phyloP scores from a whole-genome alignment of 1,140 invertebrate species.

The Drosophila setifemur region DNA sequence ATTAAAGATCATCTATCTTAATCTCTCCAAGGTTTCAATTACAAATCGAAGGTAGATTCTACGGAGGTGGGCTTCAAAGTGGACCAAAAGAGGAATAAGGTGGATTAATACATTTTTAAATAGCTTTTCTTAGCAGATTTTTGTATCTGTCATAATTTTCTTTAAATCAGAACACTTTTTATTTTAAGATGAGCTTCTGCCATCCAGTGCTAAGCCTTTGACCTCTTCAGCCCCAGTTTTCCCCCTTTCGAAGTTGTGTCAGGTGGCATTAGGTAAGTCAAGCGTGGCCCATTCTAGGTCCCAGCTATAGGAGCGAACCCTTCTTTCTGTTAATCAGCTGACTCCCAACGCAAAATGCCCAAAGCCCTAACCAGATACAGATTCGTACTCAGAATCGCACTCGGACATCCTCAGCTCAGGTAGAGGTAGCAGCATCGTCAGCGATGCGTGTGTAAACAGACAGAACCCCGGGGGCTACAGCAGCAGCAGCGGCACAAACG shows the following conservation, averaged over 20 bases:
- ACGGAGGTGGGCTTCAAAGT: background rate
- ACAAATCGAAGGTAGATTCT: conserved; percentile 12
- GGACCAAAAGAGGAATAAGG: too few species aligned
- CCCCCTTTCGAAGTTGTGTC: conserved; percentile 44
- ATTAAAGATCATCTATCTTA: conserved; percentile 44
- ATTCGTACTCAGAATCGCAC: conserved; percentile 8
- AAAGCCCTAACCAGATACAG: conserved; percentile 19
- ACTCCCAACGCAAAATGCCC: conserved; percentile 34
- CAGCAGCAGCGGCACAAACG: conserved; percentile 36
- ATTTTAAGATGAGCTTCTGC: background rate
- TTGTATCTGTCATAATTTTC: too few species aligned
- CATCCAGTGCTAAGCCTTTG: background rate
- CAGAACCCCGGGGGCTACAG: conserved; percentile 17
- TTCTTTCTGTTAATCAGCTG: conserved; percentile 36
- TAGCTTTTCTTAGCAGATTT: too few species aligned
- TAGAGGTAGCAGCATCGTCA: conserved; percentile 28
- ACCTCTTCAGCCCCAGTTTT: background rate
- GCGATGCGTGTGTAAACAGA: conserved; percentile 66
- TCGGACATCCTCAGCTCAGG: conserved; percentile 26
- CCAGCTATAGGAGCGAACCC: conserved; percentile 22
- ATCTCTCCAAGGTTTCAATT: conserved; percentile 36
- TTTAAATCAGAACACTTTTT: too few species aligned
- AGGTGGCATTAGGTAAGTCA: conserved; percentile 61
- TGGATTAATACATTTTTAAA: too few species aligned
- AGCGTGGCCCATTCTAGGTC: conserved; percentile 9